Percentiles rank a stretch among this genome's conserved stretches.
These are phyloP conservation scores for Nasalis larvatus DNA, from an alignment of 2,113 vertebrate genomes.

Conservation along the genomic window DNA sequence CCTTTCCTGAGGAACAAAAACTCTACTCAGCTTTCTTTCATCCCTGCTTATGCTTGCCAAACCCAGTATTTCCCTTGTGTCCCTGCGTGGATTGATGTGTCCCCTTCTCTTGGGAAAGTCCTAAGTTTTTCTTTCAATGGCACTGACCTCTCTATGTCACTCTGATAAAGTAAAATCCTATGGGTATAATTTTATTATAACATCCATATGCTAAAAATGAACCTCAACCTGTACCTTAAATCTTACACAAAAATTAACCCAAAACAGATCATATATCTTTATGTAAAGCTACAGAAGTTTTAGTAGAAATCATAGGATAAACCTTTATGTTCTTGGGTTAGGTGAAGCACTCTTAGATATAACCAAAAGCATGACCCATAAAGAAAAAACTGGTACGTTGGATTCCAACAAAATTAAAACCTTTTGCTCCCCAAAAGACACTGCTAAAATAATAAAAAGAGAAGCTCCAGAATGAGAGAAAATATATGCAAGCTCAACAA, in stretches of 20 bases:
- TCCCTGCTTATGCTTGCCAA: background rate
- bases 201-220: background rate
- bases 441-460: background rate
- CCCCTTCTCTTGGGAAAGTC: background rate
- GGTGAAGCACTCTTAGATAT: background rate
- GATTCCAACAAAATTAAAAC: background rate
- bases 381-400: background rate
- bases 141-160: background rate
- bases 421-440: background rate
- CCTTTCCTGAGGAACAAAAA: background rate
- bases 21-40: background rate
- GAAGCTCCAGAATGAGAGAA: background rate
- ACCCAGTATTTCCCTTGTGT: background rate
- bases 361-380: background rate
- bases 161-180: background rate
- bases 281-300: background rate
- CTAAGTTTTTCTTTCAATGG: background rate
- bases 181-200: conserved; percentile 27
- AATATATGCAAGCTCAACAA: conserved; percentile 18
- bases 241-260: conserved; percentile 19
- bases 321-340: background rate
- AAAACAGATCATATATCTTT: background rate
- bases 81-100: background rate
- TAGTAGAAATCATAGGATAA: background rate
- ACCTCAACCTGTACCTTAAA: background rate